Percentiles rank a stretch among this genome's conserved stretches.
These are phyloP conservation scores for Smittia sp. DNA, from an alignment of 2,888 invertebrate species.

Conservation along the genomic window DNA sequence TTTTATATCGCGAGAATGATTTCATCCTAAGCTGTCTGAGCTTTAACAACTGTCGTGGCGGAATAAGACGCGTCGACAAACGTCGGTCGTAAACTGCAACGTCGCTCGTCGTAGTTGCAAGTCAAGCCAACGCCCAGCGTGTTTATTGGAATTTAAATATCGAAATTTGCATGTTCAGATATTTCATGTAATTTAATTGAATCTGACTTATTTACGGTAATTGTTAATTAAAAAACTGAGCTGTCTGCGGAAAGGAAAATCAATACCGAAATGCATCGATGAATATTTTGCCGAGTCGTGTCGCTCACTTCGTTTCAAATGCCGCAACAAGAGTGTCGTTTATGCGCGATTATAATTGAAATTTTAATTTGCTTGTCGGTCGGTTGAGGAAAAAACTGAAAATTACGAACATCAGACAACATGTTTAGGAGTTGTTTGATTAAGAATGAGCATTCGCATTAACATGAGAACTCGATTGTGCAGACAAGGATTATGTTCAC, in stretches of 20 bases:
- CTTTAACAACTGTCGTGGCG: too few species aligned
- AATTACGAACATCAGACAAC: neutral
- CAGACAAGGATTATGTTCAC: conserved; percentile 32
- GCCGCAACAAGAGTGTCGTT: neutral
- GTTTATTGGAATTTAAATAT: conserved; percentile 13
- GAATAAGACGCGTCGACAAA: neutral
- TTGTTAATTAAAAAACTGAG: conserved; percentile 24
- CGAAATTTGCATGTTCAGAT: conserved; percentile 1
- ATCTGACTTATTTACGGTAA: conserved; percentile 14
- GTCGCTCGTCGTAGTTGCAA: neutral
- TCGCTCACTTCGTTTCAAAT: neutral
- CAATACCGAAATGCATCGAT: neutral
- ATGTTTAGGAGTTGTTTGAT: neutral
- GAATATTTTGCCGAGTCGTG: neutral
- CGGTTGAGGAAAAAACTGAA: neutral
- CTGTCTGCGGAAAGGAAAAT: neutral
- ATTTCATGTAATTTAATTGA: conserved; percentile 19
- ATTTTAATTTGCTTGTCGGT: neutral
- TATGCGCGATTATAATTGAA: neutral
- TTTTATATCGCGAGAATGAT: too few species aligned
- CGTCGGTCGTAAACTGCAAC: neutral
- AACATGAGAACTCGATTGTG: conserved; percentile 31
- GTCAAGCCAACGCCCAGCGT: conserved; percentile 6
- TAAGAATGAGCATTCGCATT: conserved; percentile 1
- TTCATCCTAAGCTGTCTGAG: too few species aligned